A percentile compares a stretch with the other conserved stretches of the same genome.
Conservation (phyloP, 2,113 vertebrate species). For the Pituophis catenifer region DNA sequence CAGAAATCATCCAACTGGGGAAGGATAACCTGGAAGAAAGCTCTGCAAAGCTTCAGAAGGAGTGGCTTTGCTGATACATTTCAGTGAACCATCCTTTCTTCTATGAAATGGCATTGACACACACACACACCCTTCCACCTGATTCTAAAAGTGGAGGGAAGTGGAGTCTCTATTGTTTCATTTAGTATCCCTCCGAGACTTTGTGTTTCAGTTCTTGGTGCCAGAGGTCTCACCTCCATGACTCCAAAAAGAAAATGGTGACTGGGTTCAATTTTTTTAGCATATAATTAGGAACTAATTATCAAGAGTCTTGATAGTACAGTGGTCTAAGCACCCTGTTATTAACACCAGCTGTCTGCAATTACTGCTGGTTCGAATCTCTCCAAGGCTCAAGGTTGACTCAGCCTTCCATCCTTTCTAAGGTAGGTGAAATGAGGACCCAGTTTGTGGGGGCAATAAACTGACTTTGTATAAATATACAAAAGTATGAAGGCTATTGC, state of each 20-base stretch:
- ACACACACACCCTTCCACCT: not conserved
- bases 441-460: too few relatives aligned
- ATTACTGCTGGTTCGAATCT: too few relatives aligned
- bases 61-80: not conserved
- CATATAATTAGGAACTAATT: not conserved
- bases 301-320: too few relatives aligned
- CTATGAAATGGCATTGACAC: not conserved
- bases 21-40: not conserved
- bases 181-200: not conserved
- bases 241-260: not conserved
- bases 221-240: not conserved
- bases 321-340: too few relatives aligned
- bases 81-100: not conserved
- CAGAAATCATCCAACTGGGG: not conserved
- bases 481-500: too few relatives aligned
- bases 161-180: not conserved
- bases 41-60: not conserved
- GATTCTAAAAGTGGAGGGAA: not conserved
- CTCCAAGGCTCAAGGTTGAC: too few relatives aligned
- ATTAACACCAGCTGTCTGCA: too few relatives aligned
- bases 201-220: not conserved
- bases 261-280: not conserved
- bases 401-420: too few relatives aligned
- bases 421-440: too few relatives aligned
- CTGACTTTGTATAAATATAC: too few relatives aligned